These are phyloP conservation scores for Carabus problematicus DNA, from an alignment of 2,888 invertebrate species.

Conservation along the genomic window DNA sequence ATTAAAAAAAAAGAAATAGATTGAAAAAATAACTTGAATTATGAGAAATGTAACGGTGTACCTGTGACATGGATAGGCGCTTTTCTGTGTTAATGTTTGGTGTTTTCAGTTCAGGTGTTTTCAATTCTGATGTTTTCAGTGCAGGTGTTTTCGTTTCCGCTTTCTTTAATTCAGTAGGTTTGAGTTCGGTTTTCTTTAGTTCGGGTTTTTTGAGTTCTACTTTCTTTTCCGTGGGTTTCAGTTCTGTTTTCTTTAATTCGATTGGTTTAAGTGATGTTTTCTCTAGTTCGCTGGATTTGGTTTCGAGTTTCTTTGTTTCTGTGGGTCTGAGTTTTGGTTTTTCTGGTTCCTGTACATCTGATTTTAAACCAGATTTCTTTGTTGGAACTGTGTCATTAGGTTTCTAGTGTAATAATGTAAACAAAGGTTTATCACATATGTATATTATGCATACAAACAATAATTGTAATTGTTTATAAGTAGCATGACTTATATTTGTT, in stretches of 20 bases:
- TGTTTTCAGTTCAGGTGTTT: conserved; percentile 33
- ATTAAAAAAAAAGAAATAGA: conserved; percentile 6
- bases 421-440: conserved; percentile 3
- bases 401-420: conserved; percentile 49
- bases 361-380: conserved; percentile 55
- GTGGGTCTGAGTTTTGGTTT: conserved; percentile 55
- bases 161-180: conserved; percentile 44
- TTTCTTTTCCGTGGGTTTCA: conserved; percentile 45
- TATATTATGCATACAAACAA: no score
- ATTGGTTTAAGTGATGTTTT: conserved; percentile 41
- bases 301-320: conserved; percentile 29
- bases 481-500: no score
- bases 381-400: conserved; percentile 47
- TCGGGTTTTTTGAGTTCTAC: conserved; percentile 50
- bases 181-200: conserved; percentile 48
- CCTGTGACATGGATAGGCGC: conserved; percentile 49
- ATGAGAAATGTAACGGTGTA: conserved; percentile 42
- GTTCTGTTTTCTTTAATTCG: conserved; percentile 44
- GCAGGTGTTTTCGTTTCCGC: conserved; percentile 29
- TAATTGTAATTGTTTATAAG: no score
- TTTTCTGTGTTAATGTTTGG: conserved; percentile 44
- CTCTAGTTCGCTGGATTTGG: conserved; percentile 37
- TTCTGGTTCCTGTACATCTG: conserved; percentile 50
- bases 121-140: conserved; percentile 14
- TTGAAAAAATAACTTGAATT: no score